These are phyloP conservation scores for Dasypolia templi DNA, from an alignment of 2,888 invertebrate species.

Conservation along the genomic window DNA sequence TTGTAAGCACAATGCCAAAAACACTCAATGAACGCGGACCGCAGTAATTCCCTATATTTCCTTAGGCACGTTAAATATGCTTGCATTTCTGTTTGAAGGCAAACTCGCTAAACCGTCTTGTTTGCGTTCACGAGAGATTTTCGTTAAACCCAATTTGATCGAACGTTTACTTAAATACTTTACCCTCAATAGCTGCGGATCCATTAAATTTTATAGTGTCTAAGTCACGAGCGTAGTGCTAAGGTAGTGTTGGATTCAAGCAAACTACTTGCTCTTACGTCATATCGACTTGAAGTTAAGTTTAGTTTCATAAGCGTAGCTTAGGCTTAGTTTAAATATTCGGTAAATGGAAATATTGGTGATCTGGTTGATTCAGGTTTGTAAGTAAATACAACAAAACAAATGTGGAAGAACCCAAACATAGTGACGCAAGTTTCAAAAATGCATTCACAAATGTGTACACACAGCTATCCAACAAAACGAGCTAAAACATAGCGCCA, in stretches of 20 bases:
- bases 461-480: conserved; percentile 64
- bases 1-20: conserved; percentile 48
- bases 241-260: conserved; percentile 22
- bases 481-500: conserved; percentile 62
- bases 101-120: conserved; percentile 51
- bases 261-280: conserved; percentile 25
- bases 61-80: conserved; percentile 58
- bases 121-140: conserved; percentile 62
- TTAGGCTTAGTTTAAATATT: background rate
- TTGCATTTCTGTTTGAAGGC: conserved; percentile 56
- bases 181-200: conserved; percentile 44
- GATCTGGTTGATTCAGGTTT: background rate
- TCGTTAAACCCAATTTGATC: conserved; percentile 62
- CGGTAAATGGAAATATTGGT: background rate
- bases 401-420: background rate
- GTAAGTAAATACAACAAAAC: background rate
- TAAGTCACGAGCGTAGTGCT: conserved; percentile 31
- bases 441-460: conserved; percentile 48
- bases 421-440: conserved; percentile 13
- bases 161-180: conserved; percentile 55
- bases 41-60: conserved; percentile 57
- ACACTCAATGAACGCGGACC: conserved; percentile 42
- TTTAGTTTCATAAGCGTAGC: background rate
- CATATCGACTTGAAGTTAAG: background rate
- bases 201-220: conserved; percentile 44